Percentiles rank a stretch among this genome's conserved stretches.
Conservation (phyloP, 2,888 invertebrate species). For the Thecophora atra region DNA sequence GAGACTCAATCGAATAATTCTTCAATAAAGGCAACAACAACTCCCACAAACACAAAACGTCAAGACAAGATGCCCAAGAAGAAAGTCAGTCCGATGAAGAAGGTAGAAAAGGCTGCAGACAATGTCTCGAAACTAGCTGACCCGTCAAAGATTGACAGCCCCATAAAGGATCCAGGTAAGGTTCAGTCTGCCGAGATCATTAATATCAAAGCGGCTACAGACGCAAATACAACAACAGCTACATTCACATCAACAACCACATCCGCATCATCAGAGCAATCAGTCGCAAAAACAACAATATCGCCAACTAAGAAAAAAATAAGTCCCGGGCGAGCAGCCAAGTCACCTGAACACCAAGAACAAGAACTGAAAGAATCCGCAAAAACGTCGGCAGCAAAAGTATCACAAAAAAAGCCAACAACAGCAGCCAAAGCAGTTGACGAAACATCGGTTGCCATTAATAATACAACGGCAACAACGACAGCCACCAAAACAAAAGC, state of each 20-base stretch:
- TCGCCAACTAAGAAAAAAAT: slow-evolving; percentile 59
- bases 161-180: background rate
- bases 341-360: slow-evolving; percentile 64
- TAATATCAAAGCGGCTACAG: background rate
- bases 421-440: slow-evolving; percentile 37
- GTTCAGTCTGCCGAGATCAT: background rate
- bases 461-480: slow-evolving; percentile 47
- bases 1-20: slow-evolving; percentile 18
- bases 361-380: slow-evolving; percentile 48
- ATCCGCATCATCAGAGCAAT: slow-evolving; percentile 44
- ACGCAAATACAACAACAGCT: slow-evolving; percentile 39
- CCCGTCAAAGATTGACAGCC: slow-evolving; percentile 32
- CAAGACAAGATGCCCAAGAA: background rate
- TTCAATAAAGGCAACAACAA: slow-evolving; percentile 20
- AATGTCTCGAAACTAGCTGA: slow-evolving; percentile 41
- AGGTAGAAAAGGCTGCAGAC: background rate
- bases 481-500: slow-evolving; percentile 39
- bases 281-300: slow-evolving; percentile 41
- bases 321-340: slow-evolving; percentile 63
- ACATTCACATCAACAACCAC: slow-evolving; percentile 41
- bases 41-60: background rate
- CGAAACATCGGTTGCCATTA: slow-evolving; percentile 47
- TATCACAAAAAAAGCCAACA: slow-evolving; percentile 44
- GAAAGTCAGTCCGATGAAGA: slow-evolving; percentile 1
- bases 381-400: slow-evolving; percentile 46